Base-by-base conservation (phyloP, 2,113 vertebrate genomes). In the Coregonus clupeaformis region DNA sequence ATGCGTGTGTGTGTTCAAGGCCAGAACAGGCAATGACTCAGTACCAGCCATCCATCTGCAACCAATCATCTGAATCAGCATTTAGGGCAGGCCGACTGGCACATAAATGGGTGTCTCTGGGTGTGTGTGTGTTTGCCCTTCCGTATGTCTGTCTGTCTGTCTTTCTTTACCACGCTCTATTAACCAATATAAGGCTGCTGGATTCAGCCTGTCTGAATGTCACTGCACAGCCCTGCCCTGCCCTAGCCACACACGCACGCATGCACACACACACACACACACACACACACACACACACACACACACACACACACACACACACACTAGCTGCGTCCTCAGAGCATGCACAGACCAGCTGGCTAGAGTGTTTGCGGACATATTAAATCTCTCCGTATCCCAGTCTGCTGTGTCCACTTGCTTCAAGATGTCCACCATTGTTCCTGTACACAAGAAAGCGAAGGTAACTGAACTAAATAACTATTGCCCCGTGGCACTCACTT, bases 191-290 rank as follows among this genome's bases (percentile, higher is more conserved):
- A 76, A 5, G 14, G 78, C 84, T 84, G 79, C 85, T 69, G 12
- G 3, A 52, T 52, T 52, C 16, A 52, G 49, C 4, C 49, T 73
- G 84, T 73, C 88, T 74, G 84, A 87, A 89, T 85, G 86, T 82
- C 88, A 85, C 75, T 85, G 81, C 83, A 71, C 82, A 55, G 72
- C 71, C 74, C 62, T 65, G 72, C 71, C 74, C 62, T 65, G 69
- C 85, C 86, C 87, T 74, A 66, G 85, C 82, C 78, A 36, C 69
- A 29, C 72, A 73, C 55, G 63, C 1, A 12, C 72, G 74, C 32
- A 14, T 36, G 24, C 36, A 45, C 67, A 68, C 32, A 45, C 14
- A 68, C 67, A 68, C 36, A 47, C 5, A 68, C 2, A 45, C 32
- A n/a, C 20, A 45, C 30, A 68, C 13, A 36, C 30, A 68, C 30